Base-by-base conservation (phyloP, 2,888 invertebrate genomes). In the Lasius platythorax region DNA sequence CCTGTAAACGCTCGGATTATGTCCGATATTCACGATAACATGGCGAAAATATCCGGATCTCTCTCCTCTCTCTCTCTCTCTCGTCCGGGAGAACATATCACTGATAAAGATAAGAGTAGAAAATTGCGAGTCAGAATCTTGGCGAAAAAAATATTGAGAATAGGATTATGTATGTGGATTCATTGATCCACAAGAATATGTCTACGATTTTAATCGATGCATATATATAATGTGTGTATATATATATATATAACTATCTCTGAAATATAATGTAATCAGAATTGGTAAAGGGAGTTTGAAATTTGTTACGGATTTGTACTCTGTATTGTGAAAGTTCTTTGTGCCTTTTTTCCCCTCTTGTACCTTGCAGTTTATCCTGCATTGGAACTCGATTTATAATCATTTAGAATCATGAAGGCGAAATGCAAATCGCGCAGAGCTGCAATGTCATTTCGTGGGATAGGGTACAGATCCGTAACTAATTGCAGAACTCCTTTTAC, bases 1-100 rank as follows among this genome's bases (percentile, higher is more conserved):
- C 91, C 93, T 93, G 92, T 92, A 93, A 93, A 94, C 91, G 92
- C 91, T 88, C 87, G 89, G 50, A 92, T 92, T 88, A 91, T 90
- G 90, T 89, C 88, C 88, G 88, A 85, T 79, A 87, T 82, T 50
- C 74, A 30, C 46, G 43, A 28, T 9, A 23, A 23, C 53, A 40
- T 56, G 11, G 61, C 40, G 56, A 61, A 56, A 43, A 61, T 33
- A 75, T 75, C 46, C 46, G 63, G 9, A 70, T 33, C 37, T 61
- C n/a, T 18, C 5, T 30, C 3, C 30, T 0, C 28, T n/a, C 43
- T 23, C 43, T 11, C 18, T 5, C 30, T 0, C 28, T n/a, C 43
- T 30, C 56, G 40, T 15, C 12, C 53, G 37, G 23, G 1, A n/a
- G n/a, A 53, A n/a, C 18, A 53, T 53, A 18, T 33, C 3, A 4